Conservation (phyloP, 2,888 invertebrate species). For the Gastracanthus pulcherrimus region DNA sequence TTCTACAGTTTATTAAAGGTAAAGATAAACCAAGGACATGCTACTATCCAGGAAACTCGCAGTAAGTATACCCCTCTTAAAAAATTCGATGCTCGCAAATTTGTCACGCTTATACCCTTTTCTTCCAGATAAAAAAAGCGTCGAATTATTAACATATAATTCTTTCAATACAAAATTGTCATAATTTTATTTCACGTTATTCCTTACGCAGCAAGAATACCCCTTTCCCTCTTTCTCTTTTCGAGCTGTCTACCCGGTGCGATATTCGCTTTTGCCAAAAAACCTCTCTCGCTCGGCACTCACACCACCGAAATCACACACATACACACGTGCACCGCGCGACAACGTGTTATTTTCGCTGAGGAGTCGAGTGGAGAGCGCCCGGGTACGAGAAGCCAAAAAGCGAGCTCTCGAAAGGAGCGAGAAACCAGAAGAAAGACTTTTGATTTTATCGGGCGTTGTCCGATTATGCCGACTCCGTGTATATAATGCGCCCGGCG, state of each 20-base stretch:
- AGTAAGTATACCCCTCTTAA: too few relatives aligned
- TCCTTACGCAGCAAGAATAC: neutral
- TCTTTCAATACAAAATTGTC: neutral
- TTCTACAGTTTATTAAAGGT: too few relatives aligned
- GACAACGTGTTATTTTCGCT: too few relatives aligned
- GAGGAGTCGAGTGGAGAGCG: too few relatives aligned
- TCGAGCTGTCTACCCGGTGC: neutral
- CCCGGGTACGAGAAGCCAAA: too few relatives aligned
- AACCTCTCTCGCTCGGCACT: neutral
- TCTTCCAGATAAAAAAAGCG: neutral
- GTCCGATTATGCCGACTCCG: slow-evolving; percentile 12
- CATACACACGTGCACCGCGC: neutral
- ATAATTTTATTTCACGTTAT: too few relatives aligned
- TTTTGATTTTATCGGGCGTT: slow-evolving; percentile 49
- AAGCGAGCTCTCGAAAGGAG: neutral
- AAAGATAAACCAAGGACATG: too few relatives aligned
- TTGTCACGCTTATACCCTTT: neutral
- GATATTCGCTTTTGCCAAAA: neutral
- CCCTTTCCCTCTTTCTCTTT: neutral
- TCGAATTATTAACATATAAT: too few relatives aligned
- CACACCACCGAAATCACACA: neutral
- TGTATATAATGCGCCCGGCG: too few relatives aligned
- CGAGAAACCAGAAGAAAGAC: slow-evolving; percentile 1
- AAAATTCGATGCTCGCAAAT: neutral
- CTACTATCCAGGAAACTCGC: too few relatives aligned